Percentiles rank a stretch among this genome's conserved stretches.
Evolutionary conservation across 1,140 invertebrate genomes (phyloP).

Genomic region (Drosophila bipectinata): DNA sequence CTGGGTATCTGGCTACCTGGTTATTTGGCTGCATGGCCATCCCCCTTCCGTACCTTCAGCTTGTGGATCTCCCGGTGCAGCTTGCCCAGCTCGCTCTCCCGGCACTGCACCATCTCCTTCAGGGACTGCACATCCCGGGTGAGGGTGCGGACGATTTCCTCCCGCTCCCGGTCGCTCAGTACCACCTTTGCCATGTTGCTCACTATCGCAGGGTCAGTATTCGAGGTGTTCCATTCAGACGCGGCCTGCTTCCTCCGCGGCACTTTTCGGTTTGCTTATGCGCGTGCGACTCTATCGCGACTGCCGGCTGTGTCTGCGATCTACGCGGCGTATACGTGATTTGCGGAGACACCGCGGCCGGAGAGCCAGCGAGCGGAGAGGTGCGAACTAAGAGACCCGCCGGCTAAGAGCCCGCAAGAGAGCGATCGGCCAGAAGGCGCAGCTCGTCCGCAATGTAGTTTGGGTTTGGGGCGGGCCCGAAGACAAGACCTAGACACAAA

Average conservation of each 20-base stretch:
- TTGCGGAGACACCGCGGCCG: constrained; percentile 10
- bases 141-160: constrained; percentile 47
- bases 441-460: constrained; percentile 14
- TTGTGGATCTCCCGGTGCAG: constrained; percentile 87
- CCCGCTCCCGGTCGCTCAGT: constrained; percentile 46
- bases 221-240: constrained; percentile 45
- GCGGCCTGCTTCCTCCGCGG: constrained; percentile 19
- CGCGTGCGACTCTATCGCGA: constrained; percentile 57
- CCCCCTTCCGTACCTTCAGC: constrained; percentile 84
- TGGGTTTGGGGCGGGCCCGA: background rate
- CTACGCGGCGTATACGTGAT: constrained; percentile 71
- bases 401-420: constrained; percentile 9
- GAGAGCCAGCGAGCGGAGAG: constrained; percentile 8
- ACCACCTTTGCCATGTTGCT: constrained; percentile 34
- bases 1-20: background rate
- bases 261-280: constrained; percentile 19
- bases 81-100: constrained; percentile 72
- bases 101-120: constrained; percentile 58
- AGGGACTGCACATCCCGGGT: constrained; percentile 53
- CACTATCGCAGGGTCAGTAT: background rate
- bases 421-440: constrained; percentile 21
- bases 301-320: constrained; percentile 51
- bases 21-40: constrained; percentile 7
- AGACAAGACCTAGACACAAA: constrained; percentile 66
- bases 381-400: background rate